phyloP scores from a whole-genome alignment of 2,797 vertebrate genomes.

The Gallinago nigripennis region DNA sequence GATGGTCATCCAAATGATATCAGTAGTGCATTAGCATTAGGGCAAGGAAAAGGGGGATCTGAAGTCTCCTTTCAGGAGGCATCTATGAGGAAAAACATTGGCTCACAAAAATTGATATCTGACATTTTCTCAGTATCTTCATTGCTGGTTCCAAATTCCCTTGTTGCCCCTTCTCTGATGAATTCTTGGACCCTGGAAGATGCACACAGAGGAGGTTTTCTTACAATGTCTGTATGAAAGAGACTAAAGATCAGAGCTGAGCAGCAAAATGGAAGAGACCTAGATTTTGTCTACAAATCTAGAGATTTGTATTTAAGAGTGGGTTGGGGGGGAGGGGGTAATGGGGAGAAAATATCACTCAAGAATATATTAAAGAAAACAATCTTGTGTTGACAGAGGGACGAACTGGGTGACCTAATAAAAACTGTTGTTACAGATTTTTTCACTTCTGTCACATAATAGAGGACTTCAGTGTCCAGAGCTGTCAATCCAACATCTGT shows the following conservation, averaged over 20 bases:
- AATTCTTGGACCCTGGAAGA: not conserved
- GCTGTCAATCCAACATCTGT: constrained; percentile 64
- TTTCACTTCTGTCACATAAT: constrained; percentile 50
- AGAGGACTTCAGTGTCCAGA: constrained; percentile 51
- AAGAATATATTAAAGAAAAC: constrained; percentile 13
- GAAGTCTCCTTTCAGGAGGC: not conserved
- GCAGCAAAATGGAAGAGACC: not conserved
- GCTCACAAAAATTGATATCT: not conserved
- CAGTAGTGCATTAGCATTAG: not conserved
- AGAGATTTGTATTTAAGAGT: not conserved
- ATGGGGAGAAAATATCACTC: not conserved
- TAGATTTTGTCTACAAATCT: too few relatives aligned
- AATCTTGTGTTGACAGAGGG: constrained; percentile 35
- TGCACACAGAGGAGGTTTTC: not conserved
- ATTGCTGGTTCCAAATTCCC: not conserved
- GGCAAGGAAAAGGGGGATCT: not conserved
- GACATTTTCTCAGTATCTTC: not conserved
- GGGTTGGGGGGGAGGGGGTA: not conserved
- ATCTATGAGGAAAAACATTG: not conserved
- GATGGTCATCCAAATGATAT: not conserved
- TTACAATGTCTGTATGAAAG: not conserved
- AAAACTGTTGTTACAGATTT: constrained; percentile 54
- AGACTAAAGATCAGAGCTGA: not conserved
- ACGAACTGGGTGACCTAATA: constrained; percentile 65
- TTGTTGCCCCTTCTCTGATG: not conserved